Base-by-base conservation (phyloP, 1,140 invertebrate genomes). In the Phymorhynchus buccinoides region DNA sequence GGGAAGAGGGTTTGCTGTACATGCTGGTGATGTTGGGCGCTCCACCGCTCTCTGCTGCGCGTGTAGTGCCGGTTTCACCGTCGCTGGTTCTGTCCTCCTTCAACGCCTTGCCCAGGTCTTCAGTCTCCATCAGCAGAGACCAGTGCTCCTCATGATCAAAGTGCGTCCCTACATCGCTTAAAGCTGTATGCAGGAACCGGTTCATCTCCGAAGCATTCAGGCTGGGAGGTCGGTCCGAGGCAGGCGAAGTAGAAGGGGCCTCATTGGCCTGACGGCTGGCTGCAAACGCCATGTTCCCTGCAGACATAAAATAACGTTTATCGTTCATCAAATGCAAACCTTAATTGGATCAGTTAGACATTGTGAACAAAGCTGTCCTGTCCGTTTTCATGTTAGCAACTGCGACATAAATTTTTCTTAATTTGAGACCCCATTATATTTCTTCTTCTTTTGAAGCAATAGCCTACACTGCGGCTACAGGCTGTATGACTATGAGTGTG, bases 21-120 rank as follows among this genome's bases (percentile, higher is more conserved):
- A 87, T 89, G 81, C 87, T 88, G 22, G 88, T 89, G n/a, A 89
- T 88, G 66, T 89, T 89, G 37, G 84, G 85, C 14, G 84, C 87
- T 77, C 83, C 86, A 30, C 81, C 78, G 41, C 71, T 62, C 42
- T 89, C 88, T n/a, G 81, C 52, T n/a, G 81, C 52, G 27, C 80
- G 66, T 16, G n/a, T 18, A 82, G 44, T n/a, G 27, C 84, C 85
- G 22, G 4, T 62, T 6, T 62, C 56, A 56, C 48, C 22, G 42
- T 48, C 79, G 37, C 35, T 80, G 1, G 44, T 52, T 0, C 22
- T 62, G 22, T 62, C 56, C 22, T 62, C 4, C 22, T 62, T 62
- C 56, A 62, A 2, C 22, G 22, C 56, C 22, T 62, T 62, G 4
- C 56, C 56, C 1, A 62, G n/a, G 4, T 62, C 56, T 4, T 6